Evolutionary conservation across 2,888 invertebrate species (phyloP), one percentile per base, ranked within the genome.

Genomic region (Ophonus ardosiacus): DNA sequence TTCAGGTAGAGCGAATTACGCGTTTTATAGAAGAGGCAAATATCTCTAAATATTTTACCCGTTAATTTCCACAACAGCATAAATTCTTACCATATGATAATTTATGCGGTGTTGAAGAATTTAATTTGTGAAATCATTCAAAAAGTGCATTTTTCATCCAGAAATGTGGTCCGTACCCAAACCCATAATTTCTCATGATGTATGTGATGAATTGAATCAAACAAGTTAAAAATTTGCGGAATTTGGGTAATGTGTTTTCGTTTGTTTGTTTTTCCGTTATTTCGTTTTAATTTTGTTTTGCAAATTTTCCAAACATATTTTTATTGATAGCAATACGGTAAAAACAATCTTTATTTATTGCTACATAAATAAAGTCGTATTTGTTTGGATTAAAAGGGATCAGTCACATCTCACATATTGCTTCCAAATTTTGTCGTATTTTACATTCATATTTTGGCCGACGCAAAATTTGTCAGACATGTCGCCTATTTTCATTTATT

Each of bases 141-240:
- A 78, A 78, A 56, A 56, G 76, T 78, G 76, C 51, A 78, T 78
- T 57, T 78, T 57, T 57, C 57, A 78, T 57, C 31, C 57, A 21
- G 21, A 78, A 24, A 78, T 57, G 76, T 51, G 43, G 43, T 24
- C 57, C 24, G 76, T 17, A 57, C 57, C 15, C 31, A 24, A 13
- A 56, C 76, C 56, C 57, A 78, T 57, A 78, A 78, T 78, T 78
- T 57, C 24, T 57, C 51, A 56, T 78, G 76, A 24, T 6, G 57
- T 15, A 78, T 24, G 76, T 78, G 57, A 78, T 78, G 24, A 78
- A 78, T 78, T 51, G 74, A 74, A 74, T 74, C 43, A 74, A 43
- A 78, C 56, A 78, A 56, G 76, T 56, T 78, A 57, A 78, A 78
- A 78, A 78, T 78, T 56, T 78, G 76, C 18, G 57, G 76, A 78